Percentiles rank a stretch among this genome's conserved stretches.
phyloP scores from a whole-genome alignment of 2,888 invertebrate species.

The Nudaria mundana region DNA sequence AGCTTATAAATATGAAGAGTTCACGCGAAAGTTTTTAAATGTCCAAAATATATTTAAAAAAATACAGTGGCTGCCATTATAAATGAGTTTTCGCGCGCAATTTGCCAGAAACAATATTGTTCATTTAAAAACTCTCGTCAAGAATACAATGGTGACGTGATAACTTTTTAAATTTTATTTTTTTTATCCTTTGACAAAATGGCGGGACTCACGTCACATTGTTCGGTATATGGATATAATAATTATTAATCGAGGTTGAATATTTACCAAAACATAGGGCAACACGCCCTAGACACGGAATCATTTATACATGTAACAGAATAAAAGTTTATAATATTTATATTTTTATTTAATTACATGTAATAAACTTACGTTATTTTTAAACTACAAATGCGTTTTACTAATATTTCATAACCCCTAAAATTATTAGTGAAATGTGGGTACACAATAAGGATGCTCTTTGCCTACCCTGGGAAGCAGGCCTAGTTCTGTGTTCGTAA shows the following conservation, averaged over 20 bases:
- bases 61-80: too few species aligned
- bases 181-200: slow-evolving; percentile 25
- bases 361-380: slow-evolving; percentile 81
- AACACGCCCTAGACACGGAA: slow-evolving; percentile 36
- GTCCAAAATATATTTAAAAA: slow-evolving; percentile 3
- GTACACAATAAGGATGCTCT: too few species aligned
- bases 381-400: too few species aligned
- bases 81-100: slow-evolving; percentile 12
- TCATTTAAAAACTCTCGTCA: slow-evolving; percentile 46
- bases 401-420: too few species aligned
- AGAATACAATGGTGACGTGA: slow-evolving; percentile 44
- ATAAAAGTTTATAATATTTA: slow-evolving; percentile 65
- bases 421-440: too few species aligned
- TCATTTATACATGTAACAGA: slow-evolving; percentile 65
- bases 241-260: slow-evolving; percentile 33
- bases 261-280: slow-evolving; percentile 40
- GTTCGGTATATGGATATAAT: slow-evolving; percentile 34
- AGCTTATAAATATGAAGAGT: slow-evolving; percentile 32
- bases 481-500: too few species aligned
- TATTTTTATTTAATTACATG: slow-evolving; percentile 80
- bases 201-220: slow-evolving; percentile 37
- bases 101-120: slow-evolving; percentile 14
- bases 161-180: slow-evolving; percentile 14
- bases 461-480: too few species aligned
- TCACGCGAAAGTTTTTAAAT: slow-evolving; percentile 28